These are phyloP conservation scores for Nebria ingens DNA, from an alignment of 1,140 invertebrate genomes.

Conservation along the genomic window DNA sequence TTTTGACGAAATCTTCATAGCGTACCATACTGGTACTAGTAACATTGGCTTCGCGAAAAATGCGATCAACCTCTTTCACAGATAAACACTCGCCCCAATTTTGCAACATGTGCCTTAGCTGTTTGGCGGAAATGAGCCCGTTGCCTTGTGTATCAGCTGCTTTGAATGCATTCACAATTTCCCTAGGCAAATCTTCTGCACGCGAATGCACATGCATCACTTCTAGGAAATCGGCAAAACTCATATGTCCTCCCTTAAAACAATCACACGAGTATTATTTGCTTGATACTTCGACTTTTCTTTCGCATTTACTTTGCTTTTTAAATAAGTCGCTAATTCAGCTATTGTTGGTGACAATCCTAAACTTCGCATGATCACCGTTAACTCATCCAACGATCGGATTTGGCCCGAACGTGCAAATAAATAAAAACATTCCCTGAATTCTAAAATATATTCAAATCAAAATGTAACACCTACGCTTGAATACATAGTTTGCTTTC, in stretches of 20 bases:
- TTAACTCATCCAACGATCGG: conserved; percentile 77
- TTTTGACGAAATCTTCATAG: conserved; percentile 89
- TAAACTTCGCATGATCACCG: conserved; percentile 86
- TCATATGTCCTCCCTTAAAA: conserved; percentile 73
- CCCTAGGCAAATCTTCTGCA: conserved; percentile 79
- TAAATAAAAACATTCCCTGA: conserved; percentile 88
- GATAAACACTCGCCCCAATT: conserved; percentile 87
- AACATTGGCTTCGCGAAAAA: conserved; percentile 88
- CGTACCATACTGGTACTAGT: conserved; percentile 68
- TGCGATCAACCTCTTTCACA: conserved; percentile 85
- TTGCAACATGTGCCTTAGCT: conserved; percentile 78
- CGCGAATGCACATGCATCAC: conserved; percentile 86
- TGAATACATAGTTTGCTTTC: background rate
- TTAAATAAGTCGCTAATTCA: conserved; percentile 73
- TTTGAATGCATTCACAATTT: conserved; percentile 80
- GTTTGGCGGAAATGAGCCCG: conserved; percentile 68
- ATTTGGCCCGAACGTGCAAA: conserved; percentile 84
- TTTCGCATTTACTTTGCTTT: conserved; percentile 39
- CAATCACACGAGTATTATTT: conserved; percentile 15
- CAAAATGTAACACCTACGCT: background rate
- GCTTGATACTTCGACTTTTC: background rate
- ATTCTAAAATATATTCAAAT: conserved; percentile 57
- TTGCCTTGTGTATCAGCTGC: conserved; percentile 65
- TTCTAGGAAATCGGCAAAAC: conserved; percentile 91
- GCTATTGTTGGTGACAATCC: conserved; percentile 87